Base-by-base conservation (phyloP, 64 coral and sea anemone species). In the Platygyra sinensis region DNA sequence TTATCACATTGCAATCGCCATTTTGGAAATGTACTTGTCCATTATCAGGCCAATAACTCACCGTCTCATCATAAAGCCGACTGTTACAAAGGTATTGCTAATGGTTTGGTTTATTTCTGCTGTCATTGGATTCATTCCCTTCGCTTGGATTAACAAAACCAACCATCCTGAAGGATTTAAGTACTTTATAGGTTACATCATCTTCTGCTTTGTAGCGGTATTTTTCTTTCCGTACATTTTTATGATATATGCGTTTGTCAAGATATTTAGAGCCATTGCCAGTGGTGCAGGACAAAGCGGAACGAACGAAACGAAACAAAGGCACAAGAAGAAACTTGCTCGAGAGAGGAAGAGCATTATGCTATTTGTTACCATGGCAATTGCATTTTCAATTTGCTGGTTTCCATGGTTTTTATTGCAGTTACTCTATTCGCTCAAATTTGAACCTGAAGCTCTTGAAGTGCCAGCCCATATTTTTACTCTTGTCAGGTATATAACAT, bases 401-500 rank as follows among this genome's bases (percentile, higher is more conserved):
- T 51, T 85, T 24, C 81, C 81, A 27, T 85, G 39, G 61, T 85
- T 85, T 85, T 71, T 72, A 18, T 20, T 85, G 4, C n/a, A 39
- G 63, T 30, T 85, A 6, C 60, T 85, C 14, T 22, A 27, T 30
- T 6, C 62, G 15, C 60, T 72, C 4, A 15, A 71, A 2, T 71
- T 28, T 25, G 71, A 28, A 12, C 13, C 55, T 62, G 6, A 29
- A 81, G 13, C 62, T 51, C 36, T 85, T 16, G 3, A 50, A 4
- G 42, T 64, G 5, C 62, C n/a, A 22, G 31, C 81, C 20, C 81
- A 85, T 18, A 38, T 52, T n/a, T 72, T 87, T 67, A 28, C 65
- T 83, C 24, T 92, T 10, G 74, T 92, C 10, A 65, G 90, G 28
- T 87, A 78, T 67, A 60, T 63, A 13, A 92, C 90, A 32, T 92